phyloP scores from a whole-genome alignment of 2,888 invertebrate species.

The Tenthredo mesomela region DNA sequence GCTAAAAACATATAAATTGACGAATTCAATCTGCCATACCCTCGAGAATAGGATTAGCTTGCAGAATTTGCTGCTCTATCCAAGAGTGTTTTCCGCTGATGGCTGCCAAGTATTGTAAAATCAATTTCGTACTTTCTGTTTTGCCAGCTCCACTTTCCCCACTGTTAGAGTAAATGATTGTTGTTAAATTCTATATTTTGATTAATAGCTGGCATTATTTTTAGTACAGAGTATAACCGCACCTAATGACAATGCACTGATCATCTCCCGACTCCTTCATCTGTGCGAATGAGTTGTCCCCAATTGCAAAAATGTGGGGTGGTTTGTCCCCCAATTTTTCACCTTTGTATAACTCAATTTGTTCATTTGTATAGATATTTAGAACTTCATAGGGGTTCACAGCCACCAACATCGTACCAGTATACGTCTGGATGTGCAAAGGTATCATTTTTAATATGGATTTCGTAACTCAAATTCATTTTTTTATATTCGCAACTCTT shows the following conservation, averaged over 20 bases:
- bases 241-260: slow-evolving; percentile 98
- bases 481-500: not conserved
- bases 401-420: slow-evolving; percentile 96
- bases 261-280: slow-evolving; percentile 88
- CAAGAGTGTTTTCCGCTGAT: slow-evolving; percentile 97
- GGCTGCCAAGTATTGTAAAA: slow-evolving; percentile 95
- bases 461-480: not conserved
- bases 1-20: not conserved
- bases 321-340: slow-evolving; percentile 92
- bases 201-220: not conserved
- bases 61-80: slow-evolving; percentile 98
- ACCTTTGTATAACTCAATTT: slow-evolving; percentile 91
- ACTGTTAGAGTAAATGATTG: slow-evolving; percentile 78
- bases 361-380: slow-evolving; percentile 95
- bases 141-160: slow-evolving; percentile 98
- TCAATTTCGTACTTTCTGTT: slow-evolving; percentile 96
- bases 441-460: not conserved
- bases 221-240: slow-evolving; percentile 55
- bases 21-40: slow-evolving; percentile 74
- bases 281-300: slow-evolving; percentile 93
- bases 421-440: slow-evolving; percentile 88
- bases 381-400: slow-evolving; percentile 97
- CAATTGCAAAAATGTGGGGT: slow-evolving; percentile 97
- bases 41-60: slow-evolving; percentile 97
- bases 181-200: not conserved